Conservation (phyloP, 2,113 vertebrate genomes). For the Oplegnathus fasciatus region DNA sequence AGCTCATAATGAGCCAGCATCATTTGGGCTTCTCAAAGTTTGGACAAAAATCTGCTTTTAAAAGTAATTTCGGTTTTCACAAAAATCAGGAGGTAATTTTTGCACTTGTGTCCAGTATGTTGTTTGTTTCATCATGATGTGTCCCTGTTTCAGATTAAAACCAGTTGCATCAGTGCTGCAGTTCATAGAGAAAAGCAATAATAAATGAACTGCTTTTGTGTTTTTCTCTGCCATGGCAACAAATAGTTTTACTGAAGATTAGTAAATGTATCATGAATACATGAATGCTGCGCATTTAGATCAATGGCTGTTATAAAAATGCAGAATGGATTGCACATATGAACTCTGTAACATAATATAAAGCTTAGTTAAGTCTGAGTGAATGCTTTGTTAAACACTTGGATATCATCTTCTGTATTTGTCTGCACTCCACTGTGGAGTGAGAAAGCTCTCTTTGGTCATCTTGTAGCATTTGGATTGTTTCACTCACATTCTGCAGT, state of each 20-base stretch:
- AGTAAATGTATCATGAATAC: neutral
- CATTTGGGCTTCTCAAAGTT: neutral
- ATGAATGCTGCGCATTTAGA: neutral
- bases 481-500: neutral
- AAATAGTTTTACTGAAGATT: neutral
- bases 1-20: neutral
- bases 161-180: conserved; percentile 4
- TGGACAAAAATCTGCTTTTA: neutral
- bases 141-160: neutral
- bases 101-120: neutral
- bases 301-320: neutral
- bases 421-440: neutral
- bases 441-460: no score
- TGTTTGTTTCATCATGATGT: neutral
- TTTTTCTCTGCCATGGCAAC: neutral
- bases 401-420: neutral
- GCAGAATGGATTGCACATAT: neutral
- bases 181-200: neutral
- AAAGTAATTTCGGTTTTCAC: neutral
- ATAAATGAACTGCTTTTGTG: neutral
- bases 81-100: neutral
- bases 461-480: no score
- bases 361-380: neutral
- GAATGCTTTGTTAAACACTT: neutral
- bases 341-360: neutral